Conservation (phyloP, 2,888 invertebrate species). For the Smittia aterrima region DNA sequence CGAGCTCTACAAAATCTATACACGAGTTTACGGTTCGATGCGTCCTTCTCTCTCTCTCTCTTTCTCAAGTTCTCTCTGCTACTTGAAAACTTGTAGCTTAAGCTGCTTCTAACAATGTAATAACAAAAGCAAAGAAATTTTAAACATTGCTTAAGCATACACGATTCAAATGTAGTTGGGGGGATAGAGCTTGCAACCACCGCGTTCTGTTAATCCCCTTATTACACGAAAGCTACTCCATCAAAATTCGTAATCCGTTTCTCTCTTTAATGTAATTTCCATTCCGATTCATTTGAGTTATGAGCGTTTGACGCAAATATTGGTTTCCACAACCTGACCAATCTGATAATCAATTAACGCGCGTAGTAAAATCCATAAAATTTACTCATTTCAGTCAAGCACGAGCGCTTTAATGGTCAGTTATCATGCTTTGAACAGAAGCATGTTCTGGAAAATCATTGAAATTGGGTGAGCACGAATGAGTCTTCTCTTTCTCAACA, state of each 20-base stretch:
- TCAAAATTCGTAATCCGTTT: too few relatives aligned
- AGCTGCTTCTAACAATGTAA: background rate
- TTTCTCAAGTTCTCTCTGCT: background rate
- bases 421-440: background rate
- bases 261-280: too few relatives aligned
- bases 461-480: background rate
- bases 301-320: background rate
- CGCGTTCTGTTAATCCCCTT: too few relatives aligned
- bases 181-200: too few relatives aligned
- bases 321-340: background rate
- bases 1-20: constrained; percentile 23
- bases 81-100: constrained; percentile 3
- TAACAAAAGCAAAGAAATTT: too few relatives aligned
- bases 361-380: background rate
- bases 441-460: background rate
- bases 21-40: constrained; percentile 33
- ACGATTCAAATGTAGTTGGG: too few relatives aligned
- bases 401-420: background rate
- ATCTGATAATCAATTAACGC: constrained; percentile 7
- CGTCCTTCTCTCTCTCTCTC: background rate
- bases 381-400: background rate
- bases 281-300: background rate
- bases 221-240: too few relatives aligned
- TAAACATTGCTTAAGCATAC: too few relatives aligned
- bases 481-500: background rate